Evolutionary conservation across 1,140 invertebrate species (phyloP), one percentile per base, ranked within the genome.

Genomic region (Drosophila lacertosa): DNA sequence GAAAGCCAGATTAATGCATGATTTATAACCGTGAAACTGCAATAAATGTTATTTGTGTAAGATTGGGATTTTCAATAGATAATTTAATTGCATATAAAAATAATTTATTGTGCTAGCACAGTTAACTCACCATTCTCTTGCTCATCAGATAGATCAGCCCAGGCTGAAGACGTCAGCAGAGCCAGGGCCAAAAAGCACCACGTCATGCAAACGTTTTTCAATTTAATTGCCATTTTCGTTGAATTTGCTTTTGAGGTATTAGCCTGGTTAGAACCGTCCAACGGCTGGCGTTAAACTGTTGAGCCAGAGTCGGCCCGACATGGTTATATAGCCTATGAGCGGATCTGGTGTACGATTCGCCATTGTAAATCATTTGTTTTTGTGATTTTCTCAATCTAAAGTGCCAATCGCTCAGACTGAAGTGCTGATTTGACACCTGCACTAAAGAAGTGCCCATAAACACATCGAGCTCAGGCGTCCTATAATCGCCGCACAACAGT

Each of bases 311-410:
- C 35, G 15, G 55, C 40, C 24, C 13, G 39, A 68, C 58, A 26
- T 24, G 51, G 58, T 84, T 84, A 84, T 88, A 84, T 84, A 82
- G 82, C 67, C 67, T 63, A 44, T 51, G 20, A 6, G 9, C 18
- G 3, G 33, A 20, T 1, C 39, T 16, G 51, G 18, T 63, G 16
- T 26, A 35, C 53, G 13, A 60, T 45, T 48, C 47, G 20, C 6
- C 16, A 11, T 3, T 32, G 26, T 54, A 48, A 64, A 18, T 40
- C 33, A 71, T 57, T 80, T 59, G 66, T 72, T 80, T 29, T 80
- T 86, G 67, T 76, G 76, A 69, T 80, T 86, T 69, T 22, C 18
- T 45, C 20, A 80, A 86, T 83, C 80, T 83, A 22, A 44, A 83
- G 81, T 72, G 63, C 40, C 20, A 33, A 80, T 58, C 67, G 71